A percentile compares a stretch with the other conserved stretches of the same genome.
phyloP scores from a whole-genome alignment of 2,888 invertebrate species.

The Rhagophthalmus giganteus region DNA sequence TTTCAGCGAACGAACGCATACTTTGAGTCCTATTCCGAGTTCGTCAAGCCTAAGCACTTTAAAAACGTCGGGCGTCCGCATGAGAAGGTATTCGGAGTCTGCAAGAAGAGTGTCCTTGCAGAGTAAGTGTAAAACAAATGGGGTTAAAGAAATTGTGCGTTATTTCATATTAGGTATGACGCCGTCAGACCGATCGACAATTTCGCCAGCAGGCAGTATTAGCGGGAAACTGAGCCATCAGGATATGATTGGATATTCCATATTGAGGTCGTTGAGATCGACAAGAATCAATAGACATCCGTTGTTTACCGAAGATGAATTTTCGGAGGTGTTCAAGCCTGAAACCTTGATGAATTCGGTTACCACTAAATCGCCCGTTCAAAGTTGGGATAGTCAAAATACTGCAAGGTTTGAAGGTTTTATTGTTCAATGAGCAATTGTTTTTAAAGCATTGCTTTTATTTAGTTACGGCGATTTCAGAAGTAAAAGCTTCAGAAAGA shows the following conservation, averaged over 20 bases:
- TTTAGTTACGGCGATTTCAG: constrained; percentile 31
- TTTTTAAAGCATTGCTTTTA: neutral
- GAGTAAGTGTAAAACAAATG: constrained; percentile 53
- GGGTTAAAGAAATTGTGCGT: neutral
- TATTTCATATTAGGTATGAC: constrained; percentile 52
- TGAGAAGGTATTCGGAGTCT: constrained; percentile 58
- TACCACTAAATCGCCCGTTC: constrained; percentile 15
- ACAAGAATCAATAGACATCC: constrained; percentile 63
- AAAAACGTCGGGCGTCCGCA: constrained; percentile 41
- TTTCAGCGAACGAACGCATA: constrained; percentile 71
- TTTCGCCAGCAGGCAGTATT: constrained; percentile 60
- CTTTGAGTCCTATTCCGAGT: constrained; percentile 87
- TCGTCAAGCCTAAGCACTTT: constrained; percentile 67
- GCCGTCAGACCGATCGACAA: constrained; percentile 59
- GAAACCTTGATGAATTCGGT: constrained; percentile 20
- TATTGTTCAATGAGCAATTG: neutral
- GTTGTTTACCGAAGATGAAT: constrained; percentile 66
- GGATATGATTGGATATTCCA: constrained; percentile 77
- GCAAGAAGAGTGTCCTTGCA: constrained; percentile 62
- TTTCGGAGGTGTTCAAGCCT: constrained; percentile 54
- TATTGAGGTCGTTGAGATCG: constrained; percentile 66
- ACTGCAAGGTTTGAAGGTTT: constrained; percentile 2
- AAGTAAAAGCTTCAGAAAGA: constrained; percentile 26
- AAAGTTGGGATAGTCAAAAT: constrained; percentile 8
- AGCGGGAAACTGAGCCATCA: constrained; percentile 66